A percentile compares a stretch with the other conserved stretches of the same genome.
These are phyloP conservation scores for Siphamia tubifer DNA, from an alignment of 2,113 vertebrate species.

Conservation along the genomic window DNA sequence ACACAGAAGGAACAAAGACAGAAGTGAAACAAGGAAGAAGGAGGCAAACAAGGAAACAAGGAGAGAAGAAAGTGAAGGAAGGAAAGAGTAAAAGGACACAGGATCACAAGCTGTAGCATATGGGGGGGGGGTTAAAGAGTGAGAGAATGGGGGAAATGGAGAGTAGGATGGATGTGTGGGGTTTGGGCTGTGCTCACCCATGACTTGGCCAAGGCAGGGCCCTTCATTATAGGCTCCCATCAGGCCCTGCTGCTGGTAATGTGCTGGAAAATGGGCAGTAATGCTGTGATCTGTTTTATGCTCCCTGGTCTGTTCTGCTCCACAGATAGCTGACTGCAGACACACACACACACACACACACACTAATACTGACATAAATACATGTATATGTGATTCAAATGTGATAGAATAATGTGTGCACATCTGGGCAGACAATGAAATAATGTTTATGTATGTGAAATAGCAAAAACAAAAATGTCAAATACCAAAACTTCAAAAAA, in stretches of 20 bases:
- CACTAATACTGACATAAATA: background rate
- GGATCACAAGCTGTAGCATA: constrained; percentile 30
- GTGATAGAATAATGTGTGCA: background rate
- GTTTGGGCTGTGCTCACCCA: constrained; percentile 61
- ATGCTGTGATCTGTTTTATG: constrained; percentile 67
- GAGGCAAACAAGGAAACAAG: constrained; percentile 26
- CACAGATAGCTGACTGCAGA: constrained; percentile 24
- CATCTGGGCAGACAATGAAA: too few species aligned
- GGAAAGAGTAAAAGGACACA: constrained; percentile 10
- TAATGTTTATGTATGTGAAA: too few species aligned
- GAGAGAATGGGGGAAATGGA: constrained; percentile 13
- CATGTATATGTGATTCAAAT: background rate
- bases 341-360: constrained; percentile 6
- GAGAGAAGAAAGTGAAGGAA: background rate
- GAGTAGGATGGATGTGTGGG: constrained; percentile 50
- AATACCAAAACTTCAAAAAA: too few species aligned
- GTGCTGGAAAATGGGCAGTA: constrained; percentile 73
- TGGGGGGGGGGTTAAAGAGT: background rate
- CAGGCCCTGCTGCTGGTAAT: constrained; percentile 69
- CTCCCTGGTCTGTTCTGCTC: constrained; percentile 36
- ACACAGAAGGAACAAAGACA: constrained; percentile 5
- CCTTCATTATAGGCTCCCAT: constrained; percentile 69
- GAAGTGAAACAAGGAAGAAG: constrained; percentile 1
- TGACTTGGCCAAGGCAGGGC: constrained; percentile 62
- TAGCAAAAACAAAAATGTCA: too few species aligned